Evolutionary conservation across 2,888 invertebrate species (phyloP).

Genomic region (Drosophila limbata): DNA sequence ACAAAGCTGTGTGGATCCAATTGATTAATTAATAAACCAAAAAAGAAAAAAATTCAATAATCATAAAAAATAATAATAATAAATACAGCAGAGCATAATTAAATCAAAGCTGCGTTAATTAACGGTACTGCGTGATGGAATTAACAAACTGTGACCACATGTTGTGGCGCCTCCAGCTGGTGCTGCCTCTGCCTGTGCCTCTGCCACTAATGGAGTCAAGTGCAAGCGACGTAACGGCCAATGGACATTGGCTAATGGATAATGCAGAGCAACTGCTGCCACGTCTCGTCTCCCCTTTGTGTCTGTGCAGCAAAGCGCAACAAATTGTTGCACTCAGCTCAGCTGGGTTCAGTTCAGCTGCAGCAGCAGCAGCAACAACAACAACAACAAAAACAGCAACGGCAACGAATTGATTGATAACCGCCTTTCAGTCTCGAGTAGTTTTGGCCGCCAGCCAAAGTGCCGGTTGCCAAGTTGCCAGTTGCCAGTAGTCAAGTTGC

Average conservation of each 20-base stretch:
- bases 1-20: conserved; percentile 1
- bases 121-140: conserved; percentile 66
- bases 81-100: conserved; percentile 46
- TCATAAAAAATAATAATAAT: conserved; percentile 5
- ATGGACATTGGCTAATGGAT: conserved; percentile 49
- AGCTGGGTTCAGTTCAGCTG: conserved; percentile 16
- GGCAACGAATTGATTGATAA: conserved; percentile 72
- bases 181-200: conserved; percentile 12
- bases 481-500: conserved; percentile 15
- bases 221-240: conserved; percentile 67
- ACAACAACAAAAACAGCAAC: conserved; percentile 9
- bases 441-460: conserved; percentile 67
- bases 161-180: conserved; percentile 54
- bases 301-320: conserved; percentile 74
- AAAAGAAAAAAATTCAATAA: conserved; percentile 23
- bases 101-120: conserved; percentile 70
- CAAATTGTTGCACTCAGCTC: conserved; percentile 72
- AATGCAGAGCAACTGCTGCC: conserved; percentile 30
- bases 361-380: conserved; percentile 16
- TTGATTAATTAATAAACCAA: conserved; percentile 57
- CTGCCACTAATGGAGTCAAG: conserved; percentile 67
- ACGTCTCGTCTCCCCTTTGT: not conserved
- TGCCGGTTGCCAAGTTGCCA: conserved; percentile 28
- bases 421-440: conserved; percentile 59
- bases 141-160: conserved; percentile 78